Conservation (phyloP, 2,888 invertebrate genomes). For the Sarcophaga caerulescens region DNA sequence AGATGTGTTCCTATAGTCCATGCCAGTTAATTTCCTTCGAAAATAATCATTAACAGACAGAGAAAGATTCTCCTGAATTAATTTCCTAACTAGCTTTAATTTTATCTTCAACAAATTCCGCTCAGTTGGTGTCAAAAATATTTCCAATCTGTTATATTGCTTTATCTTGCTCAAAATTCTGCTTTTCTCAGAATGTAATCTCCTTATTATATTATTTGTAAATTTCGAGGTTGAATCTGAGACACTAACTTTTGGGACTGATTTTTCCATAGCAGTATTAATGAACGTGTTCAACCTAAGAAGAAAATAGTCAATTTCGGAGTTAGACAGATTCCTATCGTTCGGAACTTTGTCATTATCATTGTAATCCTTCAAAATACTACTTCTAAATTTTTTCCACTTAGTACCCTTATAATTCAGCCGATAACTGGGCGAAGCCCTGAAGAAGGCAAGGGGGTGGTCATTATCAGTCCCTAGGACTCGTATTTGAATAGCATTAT, state of each 20-base stretch:
- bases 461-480: not conserved
- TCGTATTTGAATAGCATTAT: too few species aligned
- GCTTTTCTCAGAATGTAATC: not conserved
- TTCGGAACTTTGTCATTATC: not conserved
- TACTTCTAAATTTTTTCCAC: not conserved
- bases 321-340: not conserved
- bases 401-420: not conserved
- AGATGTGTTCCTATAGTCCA: conserved; percentile 10
- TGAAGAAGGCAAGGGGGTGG: not conserved
- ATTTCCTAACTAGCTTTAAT: not conserved
- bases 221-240: not conserved
- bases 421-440: not conserved
- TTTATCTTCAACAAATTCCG: conserved; percentile 4
- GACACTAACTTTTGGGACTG: conserved; percentile 1
- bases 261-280: conserved; percentile 13
- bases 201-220: not conserved
- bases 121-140: not conserved
- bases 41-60: not conserved
- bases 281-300: not conserved
- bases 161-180: conserved; percentile 21
- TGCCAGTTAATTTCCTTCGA: not conserved
- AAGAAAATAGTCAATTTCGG: conserved; percentile 7
- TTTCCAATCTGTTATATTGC: conserved; percentile 22
- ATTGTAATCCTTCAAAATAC: not conserved
- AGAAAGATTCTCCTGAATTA: conserved; percentile 6